Base-by-base conservation (phyloP, 2,797 vertebrate species). In the Lates japonicus region DNA sequence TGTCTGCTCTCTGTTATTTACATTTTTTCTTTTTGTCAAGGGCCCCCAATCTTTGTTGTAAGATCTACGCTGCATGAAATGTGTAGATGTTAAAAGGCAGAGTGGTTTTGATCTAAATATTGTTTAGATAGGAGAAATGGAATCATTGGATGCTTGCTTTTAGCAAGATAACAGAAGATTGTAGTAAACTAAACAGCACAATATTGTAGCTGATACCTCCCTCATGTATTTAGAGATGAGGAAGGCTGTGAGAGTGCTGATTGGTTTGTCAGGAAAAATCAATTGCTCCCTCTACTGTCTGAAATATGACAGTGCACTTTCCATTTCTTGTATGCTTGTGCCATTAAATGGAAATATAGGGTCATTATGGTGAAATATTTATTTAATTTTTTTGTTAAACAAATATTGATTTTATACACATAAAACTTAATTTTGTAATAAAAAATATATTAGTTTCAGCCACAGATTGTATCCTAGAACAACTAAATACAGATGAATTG, bases 1-100 rank as follows among this genome's bases (percentile, higher is more conserved):
- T 0, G 48, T 82, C 91, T 93, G 92, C 72, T 88, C 77, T 89
- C 49, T 87, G 78, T 88, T 92, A 90, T 93, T 92, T 93, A 92
- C 86, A 87, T 79, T 91, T 76, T 71, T 70, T 87, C 78, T 87
- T 58, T 87, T 84, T 55, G 68, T 86, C 57, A 73, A 81, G 89
- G 70, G 80, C 63, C 48, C 55, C 70, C 77, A 74, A 89, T 88
- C 85, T 91, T 74, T 90, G 65, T 85, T 86, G 20, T 83, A 67
- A 87, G 72, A 82, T 64, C 58, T 31, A 16, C 63, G 84, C 49
- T 20, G 29, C n/a, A 4, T 78, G 59, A 33, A 8, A 60, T 12
- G 64, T 70, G 25, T 35, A 46, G 49, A 49, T 72, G 41, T 81
- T 77, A 44, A 78, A 81, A 81, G 61, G 66, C 17, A 39, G 46